Percentiles rank a stretch among this genome's conserved stretches.
phyloP scores from a whole-genome alignment of 2,113 vertebrate genomes.

The Sylvietta virens region DNA sequence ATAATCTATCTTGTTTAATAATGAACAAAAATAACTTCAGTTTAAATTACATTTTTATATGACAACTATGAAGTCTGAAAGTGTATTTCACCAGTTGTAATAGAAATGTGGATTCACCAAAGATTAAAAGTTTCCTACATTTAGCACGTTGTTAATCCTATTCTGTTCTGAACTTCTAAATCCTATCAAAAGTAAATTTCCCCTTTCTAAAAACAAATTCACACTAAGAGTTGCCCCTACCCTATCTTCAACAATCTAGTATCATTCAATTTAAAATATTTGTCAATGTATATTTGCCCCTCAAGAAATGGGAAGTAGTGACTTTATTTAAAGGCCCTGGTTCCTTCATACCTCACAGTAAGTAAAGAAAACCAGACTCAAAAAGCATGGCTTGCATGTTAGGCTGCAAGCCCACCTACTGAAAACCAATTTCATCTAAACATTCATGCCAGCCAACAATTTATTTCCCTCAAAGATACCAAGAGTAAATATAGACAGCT shows the following conservation, averaged over 20 bases:
- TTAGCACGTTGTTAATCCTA: neutral
- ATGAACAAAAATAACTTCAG: neutral
- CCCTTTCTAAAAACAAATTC: neutral
- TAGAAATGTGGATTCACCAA: neutral
- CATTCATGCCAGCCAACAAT: neutral
- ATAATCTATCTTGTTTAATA: neutral
- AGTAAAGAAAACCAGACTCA: neutral
- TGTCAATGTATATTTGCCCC: neutral
- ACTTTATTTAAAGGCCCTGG: neutral
- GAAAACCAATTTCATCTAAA: neutral
- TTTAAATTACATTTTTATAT: neutral
- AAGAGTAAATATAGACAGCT: neutral
- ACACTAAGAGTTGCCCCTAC: neutral
- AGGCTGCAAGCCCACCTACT: neutral
- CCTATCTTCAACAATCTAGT: neutral
- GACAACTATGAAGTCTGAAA: neutral
- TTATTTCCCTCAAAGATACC: neutral
- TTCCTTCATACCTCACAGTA: neutral
- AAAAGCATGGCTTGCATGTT: neutral
- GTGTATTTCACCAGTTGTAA: neutral
- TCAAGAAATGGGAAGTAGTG: neutral
- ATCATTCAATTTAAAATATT: neutral
- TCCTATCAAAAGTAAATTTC: neutral
- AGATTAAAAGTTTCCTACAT: neutral
- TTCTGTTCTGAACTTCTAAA: neutral